These are phyloP conservation scores for Loxodonta africana DNA, from an alignment of 2,113 vertebrate genomes.

Conservation along the genomic window DNA sequence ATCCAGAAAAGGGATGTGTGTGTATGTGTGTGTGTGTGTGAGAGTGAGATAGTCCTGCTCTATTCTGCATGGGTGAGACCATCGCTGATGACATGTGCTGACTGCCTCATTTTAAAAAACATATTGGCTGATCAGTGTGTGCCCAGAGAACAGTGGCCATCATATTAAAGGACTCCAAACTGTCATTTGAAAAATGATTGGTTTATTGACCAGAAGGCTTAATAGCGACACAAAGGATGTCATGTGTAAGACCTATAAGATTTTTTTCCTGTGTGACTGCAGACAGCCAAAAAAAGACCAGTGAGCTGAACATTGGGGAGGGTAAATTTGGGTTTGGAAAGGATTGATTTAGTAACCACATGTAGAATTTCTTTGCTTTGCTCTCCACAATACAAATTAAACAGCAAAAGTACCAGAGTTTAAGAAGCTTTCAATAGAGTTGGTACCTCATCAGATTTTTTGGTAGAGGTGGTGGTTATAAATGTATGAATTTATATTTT, in stretches of 20 bases:
- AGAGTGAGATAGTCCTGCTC: neutral
- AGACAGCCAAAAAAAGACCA: conserved; percentile 2
- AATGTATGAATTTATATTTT: neutral
- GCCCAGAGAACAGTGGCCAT: neutral
- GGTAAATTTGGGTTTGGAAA: conserved; percentile 12
- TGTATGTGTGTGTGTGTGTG: neutral
- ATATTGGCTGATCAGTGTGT: neutral
- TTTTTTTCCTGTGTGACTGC: neutral
- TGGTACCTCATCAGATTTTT: neutral
- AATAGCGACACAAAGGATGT: neutral
- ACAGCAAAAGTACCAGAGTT: neutral
- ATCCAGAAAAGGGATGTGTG: neutral
- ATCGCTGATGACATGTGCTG: neutral
- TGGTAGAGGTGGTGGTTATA: neutral
- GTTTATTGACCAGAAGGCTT: conserved; percentile 39
- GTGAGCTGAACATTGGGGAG: neutral
- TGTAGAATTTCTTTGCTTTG: neutral
- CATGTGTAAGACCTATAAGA: neutral
- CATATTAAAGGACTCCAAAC: neutral
- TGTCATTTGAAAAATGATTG: neutral
- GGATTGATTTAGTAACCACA: neutral
- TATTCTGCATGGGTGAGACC: neutral
- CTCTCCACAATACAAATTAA: neutral
- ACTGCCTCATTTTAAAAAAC: conserved; percentile 36
- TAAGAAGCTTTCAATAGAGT: conserved; percentile 2